phyloP scores from a whole-genome alignment of 1,140 invertebrate species.

The Megalonaias nervosa region DNA sequence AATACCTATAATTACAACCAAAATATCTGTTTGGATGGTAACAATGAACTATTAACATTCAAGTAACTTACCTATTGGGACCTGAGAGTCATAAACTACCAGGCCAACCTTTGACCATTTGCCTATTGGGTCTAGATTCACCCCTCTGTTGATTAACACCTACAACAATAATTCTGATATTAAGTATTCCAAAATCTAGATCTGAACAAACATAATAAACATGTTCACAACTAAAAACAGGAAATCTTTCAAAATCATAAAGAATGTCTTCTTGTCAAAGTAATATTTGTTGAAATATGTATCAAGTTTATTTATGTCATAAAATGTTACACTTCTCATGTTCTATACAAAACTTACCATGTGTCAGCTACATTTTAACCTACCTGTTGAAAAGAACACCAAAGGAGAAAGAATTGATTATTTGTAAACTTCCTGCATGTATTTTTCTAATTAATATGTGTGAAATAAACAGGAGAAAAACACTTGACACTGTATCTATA shows the following conservation, averaged over 20 bases:
- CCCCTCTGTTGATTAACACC: constrained; percentile 94
- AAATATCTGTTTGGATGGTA: too few species aligned
- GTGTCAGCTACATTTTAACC: too few species aligned
- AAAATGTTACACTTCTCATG: neutral
- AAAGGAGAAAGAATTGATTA: too few species aligned
- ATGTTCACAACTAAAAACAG: neutral
- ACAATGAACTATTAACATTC: neutral
- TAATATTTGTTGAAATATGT: neutral
- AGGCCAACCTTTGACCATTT: constrained; percentile 99
- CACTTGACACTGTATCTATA: too few species aligned
- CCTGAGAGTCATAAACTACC: constrained; percentile 95
- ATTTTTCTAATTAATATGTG: too few species aligned
- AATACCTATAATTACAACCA: too few species aligned
- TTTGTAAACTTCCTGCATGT: too few species aligned
- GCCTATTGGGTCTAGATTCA: constrained; percentile 98
- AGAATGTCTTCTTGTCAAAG: neutral
- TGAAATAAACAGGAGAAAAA: too few species aligned
- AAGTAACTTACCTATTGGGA: constrained; percentile 83
- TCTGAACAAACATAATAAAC: neutral
- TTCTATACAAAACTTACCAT: too few species aligned
- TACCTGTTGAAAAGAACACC: too few species aligned
- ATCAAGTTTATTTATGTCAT: neutral
- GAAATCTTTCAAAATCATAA: neutral
- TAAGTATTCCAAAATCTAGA: neutral
- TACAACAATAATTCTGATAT: constrained; percentile 45